Evolutionary conservation across 64 coral and sea anemone genomes (phyloP).

Genomic region (Catalaphyllia jardinei): DNA sequence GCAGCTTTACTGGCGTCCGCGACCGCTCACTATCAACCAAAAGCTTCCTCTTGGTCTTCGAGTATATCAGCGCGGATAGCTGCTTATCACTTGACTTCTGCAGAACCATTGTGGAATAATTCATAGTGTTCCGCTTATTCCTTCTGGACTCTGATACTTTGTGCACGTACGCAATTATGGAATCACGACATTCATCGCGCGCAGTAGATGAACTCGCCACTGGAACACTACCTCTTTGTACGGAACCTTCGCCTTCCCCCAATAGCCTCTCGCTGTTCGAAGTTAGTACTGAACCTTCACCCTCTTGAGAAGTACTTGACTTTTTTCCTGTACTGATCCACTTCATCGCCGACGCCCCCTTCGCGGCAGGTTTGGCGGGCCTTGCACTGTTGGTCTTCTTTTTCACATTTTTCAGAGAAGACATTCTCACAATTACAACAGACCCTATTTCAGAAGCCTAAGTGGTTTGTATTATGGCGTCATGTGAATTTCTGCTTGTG

Average conservation of each 20-base stretch:
- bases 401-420: neutral
- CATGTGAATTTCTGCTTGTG: neutral
- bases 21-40: neutral
- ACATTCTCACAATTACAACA: neutral
- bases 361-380: neutral
- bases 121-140: constrained; percentile 55
- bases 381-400: neutral
- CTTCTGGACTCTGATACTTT: constrained; percentile 46
- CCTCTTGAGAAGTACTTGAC: neutral
- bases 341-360: neutral
- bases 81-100: constrained; percentile 4
- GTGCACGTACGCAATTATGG: constrained; percentile 52
- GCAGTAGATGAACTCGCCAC: neutral
- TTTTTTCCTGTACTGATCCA: neutral
- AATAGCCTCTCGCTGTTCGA: neutral
- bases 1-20: neutral
- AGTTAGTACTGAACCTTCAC: neutral
- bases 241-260: neutral
- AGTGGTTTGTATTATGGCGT: neutral
- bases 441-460: neutral
- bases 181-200: neutral
- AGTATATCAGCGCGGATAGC: neutral
- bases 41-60: neutral
- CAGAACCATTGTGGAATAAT: constrained; percentile 67
- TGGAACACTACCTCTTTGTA: neutral